Base-by-base conservation (phyloP, 2,797 vertebrate genomes). In the Triplophysa yarkandensis region DNA sequence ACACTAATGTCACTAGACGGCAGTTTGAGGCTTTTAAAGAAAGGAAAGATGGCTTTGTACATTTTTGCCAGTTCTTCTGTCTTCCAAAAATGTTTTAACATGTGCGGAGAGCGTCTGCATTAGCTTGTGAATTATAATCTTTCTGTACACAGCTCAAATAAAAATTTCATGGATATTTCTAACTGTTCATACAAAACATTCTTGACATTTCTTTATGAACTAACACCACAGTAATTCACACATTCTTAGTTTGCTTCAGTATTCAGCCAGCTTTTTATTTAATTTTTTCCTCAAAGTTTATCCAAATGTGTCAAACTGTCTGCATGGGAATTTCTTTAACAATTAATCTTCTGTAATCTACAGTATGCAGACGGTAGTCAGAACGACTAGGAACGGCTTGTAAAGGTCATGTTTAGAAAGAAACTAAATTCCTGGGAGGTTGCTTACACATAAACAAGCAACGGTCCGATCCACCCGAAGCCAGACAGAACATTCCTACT, bases 311-410 rank as follows among this genome's bases (percentile, higher is more conserved):
- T 85, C 85, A 78, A 81, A 80, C 76, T 74, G 83, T 89, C 77
- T 23, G 19, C 84, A 89, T 89, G 83, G 89, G 79, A 85, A 88
- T 88, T 63, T 77, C 57, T 80, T 85, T 86, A 90, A 85, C 86
- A 85, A 73, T 70, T 62, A 14, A 57, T 25, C 39, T 68, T 43
- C 50, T 28, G 21, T 60, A 50, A 70, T 68, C 71, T 28, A 39
- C 11, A 39, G 36, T 11, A 55, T 43, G 8, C 27, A 34, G 43
- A 25, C 32, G 71, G 57, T 64, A 64, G 25, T 62, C 23, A n/a
- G 17, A 57, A 16, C 28, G 46, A 71, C n/a, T 36, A 41, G 27
- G 30, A n/a, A 39, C 39, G 21, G 54, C 17, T 54, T 64, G 48
- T 21, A 61, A 34, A 28, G 34, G 32, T 67, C 23, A 41, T 63